Evolutionary conservation across 2,888 invertebrate species (phyloP).

Genomic region (Cylloceria caligata): DNA sequence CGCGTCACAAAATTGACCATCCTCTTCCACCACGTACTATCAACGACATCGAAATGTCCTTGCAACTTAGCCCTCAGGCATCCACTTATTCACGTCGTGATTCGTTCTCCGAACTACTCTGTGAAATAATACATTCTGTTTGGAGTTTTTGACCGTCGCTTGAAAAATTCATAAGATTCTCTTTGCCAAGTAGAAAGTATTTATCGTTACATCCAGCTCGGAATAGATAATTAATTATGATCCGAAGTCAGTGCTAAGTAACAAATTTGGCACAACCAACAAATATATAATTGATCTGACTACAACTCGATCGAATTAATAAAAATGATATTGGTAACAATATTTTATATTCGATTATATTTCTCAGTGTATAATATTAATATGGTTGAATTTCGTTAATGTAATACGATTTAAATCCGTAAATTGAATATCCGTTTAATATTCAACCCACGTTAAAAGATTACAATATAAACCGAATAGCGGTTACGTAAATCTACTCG

Average conservation of each 20-base stretch:
- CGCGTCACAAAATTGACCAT: slow-evolving; percentile 27
- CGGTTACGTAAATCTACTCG: background rate
- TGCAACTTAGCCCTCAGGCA: slow-evolving; percentile 21
- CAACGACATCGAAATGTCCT: slow-evolving; percentile 17
- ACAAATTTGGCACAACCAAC: background rate
- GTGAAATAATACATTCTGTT: slow-evolving; percentile 29
- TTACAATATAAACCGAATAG: background rate
- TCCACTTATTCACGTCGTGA: slow-evolving; percentile 33
- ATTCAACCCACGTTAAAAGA: background rate
- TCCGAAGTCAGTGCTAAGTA: too few species aligned
- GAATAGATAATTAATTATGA: too few species aligned
- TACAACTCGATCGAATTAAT: too few species aligned
- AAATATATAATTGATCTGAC: background rate
- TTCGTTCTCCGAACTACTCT: slow-evolving; percentile 19
- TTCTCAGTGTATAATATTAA: too few species aligned
- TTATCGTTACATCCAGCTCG: too few species aligned
- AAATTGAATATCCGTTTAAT: background rate
- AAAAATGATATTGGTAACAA: background rate
- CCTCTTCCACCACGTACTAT: slow-evolving; percentile 48
- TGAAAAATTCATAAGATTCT: background rate
- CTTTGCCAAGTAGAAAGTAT: too few species aligned
- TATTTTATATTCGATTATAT: background rate
- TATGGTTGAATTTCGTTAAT: too few species aligned
- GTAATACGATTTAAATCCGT: background rate
- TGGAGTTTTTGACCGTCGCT: background rate